Conservation (phyloP, 2,113 vertebrate genomes). For the Burhinus bistriatus region DNA sequence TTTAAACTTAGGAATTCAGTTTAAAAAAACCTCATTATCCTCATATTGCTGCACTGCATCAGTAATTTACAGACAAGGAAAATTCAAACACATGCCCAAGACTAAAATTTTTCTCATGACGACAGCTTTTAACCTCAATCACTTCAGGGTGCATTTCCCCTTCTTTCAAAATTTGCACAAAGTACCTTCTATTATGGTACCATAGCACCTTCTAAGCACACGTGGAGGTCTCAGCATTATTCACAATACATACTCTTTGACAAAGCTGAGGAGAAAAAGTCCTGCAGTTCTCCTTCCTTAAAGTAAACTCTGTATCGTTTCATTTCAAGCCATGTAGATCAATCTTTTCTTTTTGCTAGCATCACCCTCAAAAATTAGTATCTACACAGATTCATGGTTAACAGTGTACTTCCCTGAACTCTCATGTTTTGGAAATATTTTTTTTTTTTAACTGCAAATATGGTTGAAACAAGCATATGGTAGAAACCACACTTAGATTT, state of each 20-base stretch:
- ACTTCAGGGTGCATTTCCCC: not conserved
- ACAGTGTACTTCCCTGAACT: conserved; percentile 59
- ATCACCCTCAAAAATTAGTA: not conserved
- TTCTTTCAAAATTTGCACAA: not conserved
- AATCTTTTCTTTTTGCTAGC: not conserved
- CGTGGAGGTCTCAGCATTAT: not conserved
- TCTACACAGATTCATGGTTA: conserved; percentile 21
- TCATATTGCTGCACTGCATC: not conserved
- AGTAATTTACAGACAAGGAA: not conserved
- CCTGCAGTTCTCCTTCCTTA: not conserved
- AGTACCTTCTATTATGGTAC: not conserved
- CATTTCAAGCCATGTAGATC: not conserved
- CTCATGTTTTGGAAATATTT: conserved; percentile 69
- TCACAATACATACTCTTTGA: not conserved
- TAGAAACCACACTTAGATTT: conserved; percentile 69
- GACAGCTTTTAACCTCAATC: not conserved
- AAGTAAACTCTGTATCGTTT: not conserved
- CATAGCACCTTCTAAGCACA: not conserved
- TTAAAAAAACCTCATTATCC: not conserved
- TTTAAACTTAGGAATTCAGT: not conserved
- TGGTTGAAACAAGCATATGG: conserved; percentile 75
- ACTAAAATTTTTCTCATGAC: not conserved
- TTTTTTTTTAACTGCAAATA: conserved; percentile 61
- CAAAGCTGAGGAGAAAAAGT: not conserved
- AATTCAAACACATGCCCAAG: not conserved